Evolutionary conservation across 2,113 vertebrate genomes (phyloP), one percentile per base, ranked within the genome.

Genomic region (Chaenogobius annularis): DNA sequence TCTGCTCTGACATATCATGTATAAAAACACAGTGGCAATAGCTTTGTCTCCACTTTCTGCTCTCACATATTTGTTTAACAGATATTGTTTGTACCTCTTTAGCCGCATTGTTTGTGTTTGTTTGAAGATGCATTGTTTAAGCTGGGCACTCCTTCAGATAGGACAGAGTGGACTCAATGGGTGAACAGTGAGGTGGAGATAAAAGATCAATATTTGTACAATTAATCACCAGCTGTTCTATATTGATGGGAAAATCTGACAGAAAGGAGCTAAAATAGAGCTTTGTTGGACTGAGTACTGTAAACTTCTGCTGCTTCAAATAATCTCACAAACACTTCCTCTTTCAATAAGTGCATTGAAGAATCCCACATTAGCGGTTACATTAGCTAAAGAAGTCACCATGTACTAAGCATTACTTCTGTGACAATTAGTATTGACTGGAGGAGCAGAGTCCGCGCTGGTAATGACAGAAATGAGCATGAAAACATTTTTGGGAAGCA

Each of bases 71-170:
- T 89, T 92, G 91, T 90, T 91, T 90, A 92, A 85, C 91, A 91
- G 86, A 89, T 90, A 90, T 83, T 89, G 85, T 91, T 91, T 92
- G 90, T 90, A 90, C 83, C 89, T 89, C 89, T 92, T 91, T 92
- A 85, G 86, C 80, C 79, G 84, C 87, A 80, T 91, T 91, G 89
- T 93, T 92, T 92, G 89, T 92, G 87, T 75, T 80, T 75, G 78
- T 93, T 90, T 88, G 84, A 82, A 88, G 85, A 89, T 90, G 82
- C 88, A 91, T 92, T 88, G 82, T 90, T 93, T 91, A 92, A 70
- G 79, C 62, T 19, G 47, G 31, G 82, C 78, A 61, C 76, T 66
- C 80, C 84, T 66, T 69, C 8, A 68, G 66, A 85, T 83, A 58
- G 68, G 63, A 26, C 68, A 52, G 56, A 20, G 72, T 68, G 76